phyloP scores from a whole-genome alignment of 2,797 vertebrate genomes.

The Furcifer pardalis region DNA sequence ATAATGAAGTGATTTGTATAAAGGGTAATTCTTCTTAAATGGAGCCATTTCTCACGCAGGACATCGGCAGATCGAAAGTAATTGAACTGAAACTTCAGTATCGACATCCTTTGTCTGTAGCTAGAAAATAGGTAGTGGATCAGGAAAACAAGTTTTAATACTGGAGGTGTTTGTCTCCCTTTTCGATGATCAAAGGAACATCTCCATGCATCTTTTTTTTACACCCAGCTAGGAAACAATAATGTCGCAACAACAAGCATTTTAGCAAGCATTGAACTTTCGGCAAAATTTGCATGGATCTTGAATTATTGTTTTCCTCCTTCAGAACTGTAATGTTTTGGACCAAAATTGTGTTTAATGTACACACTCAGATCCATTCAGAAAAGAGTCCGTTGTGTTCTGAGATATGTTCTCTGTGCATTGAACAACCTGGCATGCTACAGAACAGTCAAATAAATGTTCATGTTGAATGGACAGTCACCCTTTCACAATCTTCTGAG shows the following conservation, averaged over 20 bases:
- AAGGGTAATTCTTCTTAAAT: slow-evolving; percentile 83
- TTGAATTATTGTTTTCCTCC: slow-evolving; percentile 39
- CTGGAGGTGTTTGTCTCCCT: background rate
- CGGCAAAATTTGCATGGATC: slow-evolving; percentile 34
- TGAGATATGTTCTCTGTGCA: no score
- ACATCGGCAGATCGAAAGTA: slow-evolving; percentile 81
- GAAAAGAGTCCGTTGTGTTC: no score
- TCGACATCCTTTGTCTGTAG: slow-evolving; percentile 79
- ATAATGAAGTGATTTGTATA: slow-evolving; percentile 82
- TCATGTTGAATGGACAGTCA: no score
- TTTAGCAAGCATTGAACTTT: background rate
- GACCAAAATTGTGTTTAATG: no score
- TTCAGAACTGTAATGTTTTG: background rate
- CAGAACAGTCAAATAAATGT: no score
- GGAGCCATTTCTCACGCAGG: slow-evolving; percentile 81
- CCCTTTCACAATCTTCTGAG: no score
- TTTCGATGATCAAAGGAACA: background rate
- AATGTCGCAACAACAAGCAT: background rate
- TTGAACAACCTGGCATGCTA: no score
- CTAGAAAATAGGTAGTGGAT: slow-evolving; percentile 67
- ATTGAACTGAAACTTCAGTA: slow-evolving; percentile 81
- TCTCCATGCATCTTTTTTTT: no score
- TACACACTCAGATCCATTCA: no score
- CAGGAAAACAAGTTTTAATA: slow-evolving; percentile 25
- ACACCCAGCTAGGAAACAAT: background rate